Base-by-base conservation (phyloP, 2,113 vertebrate genomes). In the Aspidoscelis tigris region DNA sequence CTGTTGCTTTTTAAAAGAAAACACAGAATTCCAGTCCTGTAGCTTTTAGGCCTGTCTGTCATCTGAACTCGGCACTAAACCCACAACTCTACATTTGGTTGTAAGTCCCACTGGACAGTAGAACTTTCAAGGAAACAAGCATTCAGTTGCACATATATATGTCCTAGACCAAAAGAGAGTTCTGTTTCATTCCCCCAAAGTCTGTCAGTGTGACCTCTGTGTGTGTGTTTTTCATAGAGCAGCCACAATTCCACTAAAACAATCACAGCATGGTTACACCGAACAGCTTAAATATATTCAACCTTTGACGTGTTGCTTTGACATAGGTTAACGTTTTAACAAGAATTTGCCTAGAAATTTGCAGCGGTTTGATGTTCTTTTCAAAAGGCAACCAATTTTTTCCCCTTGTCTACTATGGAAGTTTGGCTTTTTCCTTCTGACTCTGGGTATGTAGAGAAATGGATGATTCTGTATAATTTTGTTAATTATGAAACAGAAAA, bases 191-290 rank as follows among this genome's bases (percentile, higher is more conserved):
- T 68, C 14, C 43, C 55, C 74, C n/a, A 47, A 26, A 85, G 87
- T 87, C 88, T 92, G n/a, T 89, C 88, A 84, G 87, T 80, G 84
- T 87, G 87, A 91, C 85, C 84, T 89, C 78, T 89, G 90, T 84
- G 77, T 84, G 77, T 86, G 71, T 82, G 90, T 92, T 78, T 81
- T 91, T 82, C 84, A 16, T 18, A 61, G 58, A 16, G 18, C 58
- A 61, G 58, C 61, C 10, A 43, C 65, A 11, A n/a, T 41, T 39
- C 39, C 66, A 18, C n/a, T 69, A 55, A 18, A 7, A 20, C 4
- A 3, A 4, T 66, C 78, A 66, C 11, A 9, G 64, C 41, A 50
- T 77, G 43, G n/a, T 65, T 12, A 16, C 70, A 10, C 43, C 53
- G 55, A 22, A 5, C 10, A 20, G 18, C 44, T 58, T 26, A 39